Percentiles rank a stretch among this genome's conserved stretches.
Conservation (phyloP, 2,888 invertebrate genomes). For the Pegoplata infirma region DNA sequence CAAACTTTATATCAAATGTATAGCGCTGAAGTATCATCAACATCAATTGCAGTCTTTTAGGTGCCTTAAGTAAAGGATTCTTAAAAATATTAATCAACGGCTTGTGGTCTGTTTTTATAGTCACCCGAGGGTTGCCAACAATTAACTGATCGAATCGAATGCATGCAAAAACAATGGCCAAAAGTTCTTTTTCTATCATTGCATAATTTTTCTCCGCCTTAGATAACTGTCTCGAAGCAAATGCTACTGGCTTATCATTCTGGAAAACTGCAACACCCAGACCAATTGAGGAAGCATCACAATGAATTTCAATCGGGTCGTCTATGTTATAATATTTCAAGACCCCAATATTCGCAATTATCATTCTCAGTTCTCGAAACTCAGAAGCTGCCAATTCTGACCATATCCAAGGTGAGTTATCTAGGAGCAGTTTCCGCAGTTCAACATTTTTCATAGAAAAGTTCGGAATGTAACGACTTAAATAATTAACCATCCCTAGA, state of each 20-base stretch:
- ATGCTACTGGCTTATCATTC: no score
- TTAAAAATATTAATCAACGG: slow-evolving; percentile 1
- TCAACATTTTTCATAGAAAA: no score
- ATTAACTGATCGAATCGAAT: not conserved
- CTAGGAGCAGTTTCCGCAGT: no score
- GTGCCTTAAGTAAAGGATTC: not conserved
- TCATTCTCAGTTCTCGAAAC: not conserved
- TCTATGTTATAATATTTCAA: not conserved
- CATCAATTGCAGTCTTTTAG: not conserved
- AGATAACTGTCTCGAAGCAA: not conserved
- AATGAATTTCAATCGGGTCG: not conserved
- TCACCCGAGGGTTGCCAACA: not conserved
- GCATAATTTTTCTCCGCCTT: not conserved
- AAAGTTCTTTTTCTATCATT: not conserved
- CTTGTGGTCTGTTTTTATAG: not conserved
- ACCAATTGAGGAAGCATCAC: slow-evolving; percentile 13
- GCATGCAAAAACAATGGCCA: not conserved
- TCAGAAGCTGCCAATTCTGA: no score
- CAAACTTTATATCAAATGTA: slow-evolving; percentile 2
- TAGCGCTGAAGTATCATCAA: no score
- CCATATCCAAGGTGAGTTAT: no score
- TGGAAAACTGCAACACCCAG: no score
- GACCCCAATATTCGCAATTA: not conserved
- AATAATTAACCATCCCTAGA: no score
- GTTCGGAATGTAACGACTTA: no score